These are phyloP conservation scores for Platichthys stellatus DNA, from an alignment of 2,113 vertebrate species.

Conservation along the genomic window DNA sequence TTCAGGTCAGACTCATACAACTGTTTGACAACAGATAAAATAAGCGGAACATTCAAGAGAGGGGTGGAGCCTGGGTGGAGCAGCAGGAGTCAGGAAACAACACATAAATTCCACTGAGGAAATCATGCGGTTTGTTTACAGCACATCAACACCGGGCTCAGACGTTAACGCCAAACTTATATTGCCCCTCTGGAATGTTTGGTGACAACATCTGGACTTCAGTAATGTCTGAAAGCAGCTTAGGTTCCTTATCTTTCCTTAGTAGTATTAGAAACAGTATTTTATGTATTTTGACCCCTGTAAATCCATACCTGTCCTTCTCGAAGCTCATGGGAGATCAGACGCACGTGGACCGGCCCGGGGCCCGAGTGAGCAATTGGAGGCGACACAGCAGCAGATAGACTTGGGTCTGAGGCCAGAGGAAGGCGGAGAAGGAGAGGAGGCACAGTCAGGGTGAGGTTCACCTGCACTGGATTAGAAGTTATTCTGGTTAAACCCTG, in stretches of 20 bases:
- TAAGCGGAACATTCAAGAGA: no score
- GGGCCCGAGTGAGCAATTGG: conserved; percentile 89
- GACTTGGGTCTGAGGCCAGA: conserved; percentile 82
- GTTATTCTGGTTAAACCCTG: conserved; percentile 87
- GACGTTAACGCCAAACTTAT: no score
- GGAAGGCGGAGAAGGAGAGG: conserved; percentile 84
- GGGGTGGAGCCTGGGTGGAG: no score
- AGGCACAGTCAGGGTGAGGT: conserved; percentile 85
- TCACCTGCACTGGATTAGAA: conserved; percentile 85
- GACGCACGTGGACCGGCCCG: conserved; percentile 84
- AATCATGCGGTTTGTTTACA: no score
- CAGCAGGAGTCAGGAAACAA: no score
- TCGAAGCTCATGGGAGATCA: conserved; percentile 88
- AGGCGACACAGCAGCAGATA: conserved; percentile 81
- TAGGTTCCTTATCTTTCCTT: not conserved
- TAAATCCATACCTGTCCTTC: conserved; percentile 85
- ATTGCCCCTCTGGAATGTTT: no score
- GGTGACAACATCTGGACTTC: no score
- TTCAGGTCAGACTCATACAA: no score
- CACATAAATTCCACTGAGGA: no score
- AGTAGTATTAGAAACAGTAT: not conserved
- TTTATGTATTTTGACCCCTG: not conserved
- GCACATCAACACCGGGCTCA: no score
- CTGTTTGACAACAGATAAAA: no score
- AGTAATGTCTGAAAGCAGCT: no score